Conservation (phyloP, 2,113 vertebrate species). For the Gymnarchus niloticus region DNA sequence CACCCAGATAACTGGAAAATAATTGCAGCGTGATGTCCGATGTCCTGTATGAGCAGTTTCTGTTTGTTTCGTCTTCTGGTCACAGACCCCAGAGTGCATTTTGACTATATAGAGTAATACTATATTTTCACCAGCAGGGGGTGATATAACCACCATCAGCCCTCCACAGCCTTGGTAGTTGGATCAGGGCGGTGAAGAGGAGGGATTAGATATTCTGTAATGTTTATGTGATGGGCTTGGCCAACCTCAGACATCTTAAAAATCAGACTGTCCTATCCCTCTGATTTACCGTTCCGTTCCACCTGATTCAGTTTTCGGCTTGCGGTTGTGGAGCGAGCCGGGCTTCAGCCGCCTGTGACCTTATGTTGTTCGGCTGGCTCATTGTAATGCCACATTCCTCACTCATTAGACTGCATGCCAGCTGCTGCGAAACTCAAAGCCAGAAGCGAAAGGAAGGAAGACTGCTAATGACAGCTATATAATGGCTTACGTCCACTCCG, state of each 20-base stretch:
- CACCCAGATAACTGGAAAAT: background rate
- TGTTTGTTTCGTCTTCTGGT: background rate
- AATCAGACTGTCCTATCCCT: background rate
- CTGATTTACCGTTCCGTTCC: background rate
- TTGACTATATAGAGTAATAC: background rate
- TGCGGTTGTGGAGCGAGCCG: no score
- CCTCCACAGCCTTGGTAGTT: background rate
- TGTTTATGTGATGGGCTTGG: background rate
- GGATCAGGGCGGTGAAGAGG: background rate
- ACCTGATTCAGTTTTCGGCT: background rate
- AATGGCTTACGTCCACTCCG: background rate
- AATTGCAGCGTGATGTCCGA: background rate
- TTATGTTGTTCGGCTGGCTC: background rate
- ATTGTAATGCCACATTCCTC: background rate
- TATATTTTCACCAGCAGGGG: conserved; percentile 25
- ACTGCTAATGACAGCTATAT: background rate
- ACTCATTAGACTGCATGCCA: background rate
- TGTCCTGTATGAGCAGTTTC: background rate
- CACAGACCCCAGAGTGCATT: background rate
- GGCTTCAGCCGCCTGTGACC: background rate
- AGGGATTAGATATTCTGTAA: background rate
- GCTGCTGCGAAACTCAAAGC: background rate
- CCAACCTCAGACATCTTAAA: background rate
- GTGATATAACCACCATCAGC: conserved; percentile 28
- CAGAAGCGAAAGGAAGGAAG: no score